Evolutionary conservation across 2,888 invertebrate species (phyloP).

Genomic region (Drosophila anomelani): DNA sequence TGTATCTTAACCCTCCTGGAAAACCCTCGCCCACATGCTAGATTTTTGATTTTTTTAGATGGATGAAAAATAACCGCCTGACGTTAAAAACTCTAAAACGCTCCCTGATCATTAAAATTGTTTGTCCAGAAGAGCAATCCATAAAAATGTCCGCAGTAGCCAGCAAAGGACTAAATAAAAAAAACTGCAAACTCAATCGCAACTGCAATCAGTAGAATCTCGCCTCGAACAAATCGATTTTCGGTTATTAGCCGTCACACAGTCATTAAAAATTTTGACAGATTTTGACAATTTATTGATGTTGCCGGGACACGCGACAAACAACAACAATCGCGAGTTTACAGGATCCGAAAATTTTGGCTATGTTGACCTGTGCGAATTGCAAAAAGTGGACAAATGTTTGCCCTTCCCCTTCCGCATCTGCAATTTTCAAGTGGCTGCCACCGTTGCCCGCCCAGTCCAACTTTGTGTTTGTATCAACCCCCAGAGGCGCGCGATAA

Average conservation of each 20-base stretch:
- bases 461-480: constrained; percentile 20
- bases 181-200: constrained; percentile 44
- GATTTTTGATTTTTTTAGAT: constrained; percentile 41
- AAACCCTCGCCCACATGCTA: constrained; percentile 37
- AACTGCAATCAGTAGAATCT: constrained; percentile 36
- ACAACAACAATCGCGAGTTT: constrained; percentile 60
- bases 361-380: constrained; percentile 72
- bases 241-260: constrained; percentile 75
- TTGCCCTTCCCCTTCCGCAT: constrained; percentile 44
- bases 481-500: constrained; percentile 62
- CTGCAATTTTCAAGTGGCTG: constrained; percentile 54
- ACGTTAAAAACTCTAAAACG: constrained; percentile 54
- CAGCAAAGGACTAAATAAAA: background rate
- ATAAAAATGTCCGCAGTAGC: constrained; percentile 70
- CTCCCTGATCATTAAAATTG: constrained; percentile 34
- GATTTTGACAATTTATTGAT: constrained; percentile 77
- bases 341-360: constrained; percentile 12
- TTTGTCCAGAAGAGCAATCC: constrained; percentile 49
- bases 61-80: constrained; percentile 38
- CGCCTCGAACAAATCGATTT: constrained; percentile 68
- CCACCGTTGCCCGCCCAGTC: constrained; percentile 24
- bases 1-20: background rate
- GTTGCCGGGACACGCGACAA: constrained; percentile 67
- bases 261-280: constrained; percentile 79
- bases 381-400: constrained; percentile 78